These are phyloP conservation scores for Acanthosoma haemorrhoidale DNA, from an alignment of 2,888 invertebrate genomes.

Conservation along the genomic window DNA sequence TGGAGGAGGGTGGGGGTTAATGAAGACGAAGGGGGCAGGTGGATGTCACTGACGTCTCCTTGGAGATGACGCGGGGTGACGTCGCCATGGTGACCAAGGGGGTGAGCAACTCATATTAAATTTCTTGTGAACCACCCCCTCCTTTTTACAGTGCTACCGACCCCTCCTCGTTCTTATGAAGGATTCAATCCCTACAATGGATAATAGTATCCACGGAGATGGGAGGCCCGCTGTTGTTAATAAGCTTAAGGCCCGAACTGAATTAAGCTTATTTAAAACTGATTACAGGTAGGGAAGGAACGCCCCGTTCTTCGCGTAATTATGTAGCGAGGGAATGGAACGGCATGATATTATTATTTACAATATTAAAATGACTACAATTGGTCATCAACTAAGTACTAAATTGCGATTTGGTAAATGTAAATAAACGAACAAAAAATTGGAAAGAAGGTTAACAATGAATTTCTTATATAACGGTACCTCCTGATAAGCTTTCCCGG, in stretches of 20 bases:
- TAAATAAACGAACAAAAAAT: too few relatives aligned
- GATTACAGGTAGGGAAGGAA: not conserved
- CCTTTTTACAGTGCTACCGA: not conserved
- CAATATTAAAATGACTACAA: too few relatives aligned
- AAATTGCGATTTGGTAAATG: too few relatives aligned
- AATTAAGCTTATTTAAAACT: slow-evolving; percentile 4
- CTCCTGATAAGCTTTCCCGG: too few relatives aligned
- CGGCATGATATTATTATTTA: too few relatives aligned
- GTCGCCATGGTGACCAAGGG: slow-evolving; percentile 4
- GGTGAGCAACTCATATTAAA: slow-evolving; percentile 20
- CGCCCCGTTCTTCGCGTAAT: too few relatives aligned
- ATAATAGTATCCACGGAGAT: too few relatives aligned
- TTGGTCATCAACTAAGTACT: too few relatives aligned
- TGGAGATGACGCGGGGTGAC: slow-evolving; percentile 30
- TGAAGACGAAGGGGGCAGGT: not conserved
- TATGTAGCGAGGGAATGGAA: too few relatives aligned
- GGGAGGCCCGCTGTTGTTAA: not conserved
- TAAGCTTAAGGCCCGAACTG: not conserved
- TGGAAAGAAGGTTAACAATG: too few relatives aligned
- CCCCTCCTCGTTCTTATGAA: not conserved
- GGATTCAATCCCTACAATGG: not conserved
- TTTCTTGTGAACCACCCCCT: slow-evolving; percentile 13
- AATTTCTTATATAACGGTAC: too few relatives aligned
- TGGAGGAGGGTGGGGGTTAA: not conserved
- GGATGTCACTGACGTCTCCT: not conserved